Base-by-base conservation (phyloP, 2,797 vertebrate genomes). In the Oryzias sinensis region DNA sequence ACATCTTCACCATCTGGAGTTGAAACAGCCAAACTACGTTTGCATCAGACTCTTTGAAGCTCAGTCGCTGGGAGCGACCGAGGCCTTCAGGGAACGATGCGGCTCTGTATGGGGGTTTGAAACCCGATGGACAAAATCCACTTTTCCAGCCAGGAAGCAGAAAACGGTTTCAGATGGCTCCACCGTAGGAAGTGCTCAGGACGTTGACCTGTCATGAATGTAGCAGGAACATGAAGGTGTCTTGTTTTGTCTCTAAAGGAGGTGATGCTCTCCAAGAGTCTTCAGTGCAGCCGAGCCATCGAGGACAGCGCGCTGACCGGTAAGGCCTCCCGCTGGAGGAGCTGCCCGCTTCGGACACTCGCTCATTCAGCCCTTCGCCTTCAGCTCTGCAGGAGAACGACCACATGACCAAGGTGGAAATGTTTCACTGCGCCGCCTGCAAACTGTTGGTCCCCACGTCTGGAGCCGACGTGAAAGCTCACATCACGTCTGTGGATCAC, bases 361-460 rank as follows among this genome's bases (percentile, higher is more conserved):
- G 4, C 48, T 53, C 16, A 43, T 48, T 2, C 4, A 68, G 27
- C 14, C 14, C 13, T 63, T 6, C 50, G 53, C 68, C 46, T 9
- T 67, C 69, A 90, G 89, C 68, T 51, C 77, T 91, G 53, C 80
- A 85, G 63, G 81, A 86, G 55, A 83, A 82, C 4, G 83, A 89
- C 47, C 70, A 87, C 76, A 84, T 91, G 84, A 88, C 76, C 14
- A 87, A 81, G 68, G 59, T 88, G 16, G 87, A 87, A 51, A 62
- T 89, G 70, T 79, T 90, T 64, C 84, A 85, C 56, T 87, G 88
- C 52, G 78, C 81, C 0, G 82, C 85, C 0, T 89, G 85, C 45
- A 75, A 76, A 6, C 44, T 80, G 20, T 77, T 81, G 0, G 29
- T 85, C 13, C 74, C 77, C 33, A 81, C 79, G 1, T 81, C 82